phyloP scores from a whole-genome alignment of 2,888 invertebrate species.

The Candidula unifasciata region DNA sequence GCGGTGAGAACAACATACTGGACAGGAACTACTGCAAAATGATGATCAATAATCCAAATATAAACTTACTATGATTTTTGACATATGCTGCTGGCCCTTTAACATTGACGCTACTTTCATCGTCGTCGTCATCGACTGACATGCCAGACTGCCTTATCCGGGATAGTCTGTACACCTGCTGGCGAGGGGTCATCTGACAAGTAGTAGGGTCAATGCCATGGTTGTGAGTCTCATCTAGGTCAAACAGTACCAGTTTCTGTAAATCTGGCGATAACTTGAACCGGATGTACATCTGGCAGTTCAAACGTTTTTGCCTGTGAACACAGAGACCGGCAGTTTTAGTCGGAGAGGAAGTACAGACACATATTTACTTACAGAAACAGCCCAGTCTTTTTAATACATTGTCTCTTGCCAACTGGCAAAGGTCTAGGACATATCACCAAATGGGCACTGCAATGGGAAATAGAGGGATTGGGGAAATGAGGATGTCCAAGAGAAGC shows the following conservation, averaged over 20 bases:
- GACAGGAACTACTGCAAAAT: not conserved
- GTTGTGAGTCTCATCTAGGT: constrained; percentile 47
- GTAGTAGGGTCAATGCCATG: constrained; percentile 48
- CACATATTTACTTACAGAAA: too few relatives aligned
- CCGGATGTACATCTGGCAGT: constrained; percentile 49
- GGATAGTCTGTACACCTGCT: constrained; percentile 46
- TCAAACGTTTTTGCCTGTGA: constrained; percentile 47
- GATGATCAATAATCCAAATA: not conserved
- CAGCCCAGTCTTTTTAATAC: too few relatives aligned
- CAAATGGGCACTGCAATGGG: not conserved
- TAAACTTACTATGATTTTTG: constrained; percentile 15
- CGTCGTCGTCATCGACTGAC: constrained; percentile 1
- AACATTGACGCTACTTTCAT: not conserved
- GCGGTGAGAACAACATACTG: not conserved
- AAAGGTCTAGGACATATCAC: too few relatives aligned
- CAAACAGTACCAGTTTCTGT: constrained; percentile 43
- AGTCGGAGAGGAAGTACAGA: too few relatives aligned
- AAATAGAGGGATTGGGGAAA: not conserved
- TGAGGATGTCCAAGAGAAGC: too few relatives aligned
- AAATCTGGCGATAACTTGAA: constrained; percentile 48
- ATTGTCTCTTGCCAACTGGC: too few relatives aligned
- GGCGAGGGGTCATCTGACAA: constrained; percentile 47
- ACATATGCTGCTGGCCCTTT: not conserved
- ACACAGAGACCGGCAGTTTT: not conserved
- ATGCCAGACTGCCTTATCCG: constrained; percentile 21